Base-by-base conservation (phyloP, 2,888 invertebrate species). In the Apotomis turbidana region DNA sequence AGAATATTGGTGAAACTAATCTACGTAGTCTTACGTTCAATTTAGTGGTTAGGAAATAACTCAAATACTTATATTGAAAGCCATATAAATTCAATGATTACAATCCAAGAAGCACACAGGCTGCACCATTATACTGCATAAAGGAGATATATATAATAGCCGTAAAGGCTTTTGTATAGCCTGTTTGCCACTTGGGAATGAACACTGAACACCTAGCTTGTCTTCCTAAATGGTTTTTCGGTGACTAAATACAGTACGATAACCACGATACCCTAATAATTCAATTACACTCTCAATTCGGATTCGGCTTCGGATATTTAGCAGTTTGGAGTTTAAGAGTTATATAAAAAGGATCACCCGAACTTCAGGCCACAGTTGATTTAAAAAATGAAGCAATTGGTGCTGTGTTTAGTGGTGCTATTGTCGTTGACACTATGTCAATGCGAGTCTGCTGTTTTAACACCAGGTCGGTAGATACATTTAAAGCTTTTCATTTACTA, bases 231-330 rank as follows among this genome's bases (percentile, higher is more conserved):
- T 27, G 27, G 15, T 15, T 0, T 15, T 15, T 15, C 15, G 15
- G 2, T 27, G 27, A 27, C 41, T 6, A 0, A 3, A 12, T 4
- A 6, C 15, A 27, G 27, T 27, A 27, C 27, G 27, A 0, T 58
- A 41, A 12, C 66, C 12, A 12, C 67, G 67, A 38, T 12, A 71
- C 71, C 71, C 71, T 36, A 71, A 71, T 12, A 8, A n/a, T n/a
- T 36, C 52, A 64, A 44, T 44, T 55, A 8, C 10, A 27, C 15
- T 55, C 52, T 5, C 49, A 27, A 71, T 61, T 55, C 66, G 59
- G n/a, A n/a, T 15, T 15, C 15, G 3, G 27, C 27, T 59, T 27
- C n/a, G 58, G 52, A 64, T 44, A 12, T 15, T 60, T 55, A 36
- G 61, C 44, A 44, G 13, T n/a, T 57, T 51, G 27, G 12, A n/a